Evolutionary conservation across 2,797 vertebrate species (phyloP).

Genomic region (Chaunax sp.): DNA sequence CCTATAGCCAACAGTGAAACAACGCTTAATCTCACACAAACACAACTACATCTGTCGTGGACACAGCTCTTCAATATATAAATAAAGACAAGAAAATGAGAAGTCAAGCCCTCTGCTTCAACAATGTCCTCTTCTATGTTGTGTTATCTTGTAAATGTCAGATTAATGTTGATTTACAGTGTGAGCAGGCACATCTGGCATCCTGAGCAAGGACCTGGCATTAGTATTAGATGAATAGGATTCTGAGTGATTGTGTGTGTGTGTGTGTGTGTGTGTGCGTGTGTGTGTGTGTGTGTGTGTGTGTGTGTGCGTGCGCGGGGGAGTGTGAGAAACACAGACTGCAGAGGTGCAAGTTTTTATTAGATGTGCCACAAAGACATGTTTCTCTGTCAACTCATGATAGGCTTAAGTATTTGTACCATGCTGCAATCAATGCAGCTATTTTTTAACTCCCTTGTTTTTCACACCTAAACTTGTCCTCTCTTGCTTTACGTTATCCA

Average conservation of each 20-base stretch:
- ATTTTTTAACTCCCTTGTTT: conserved; percentile 21
- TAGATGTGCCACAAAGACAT: conserved; percentile 28
- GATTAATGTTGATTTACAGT: conserved; percentile 58
- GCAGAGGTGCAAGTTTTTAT: conserved; percentile 35
- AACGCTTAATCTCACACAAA: conserved; percentile 8
- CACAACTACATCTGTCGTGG: conserved; percentile 6
- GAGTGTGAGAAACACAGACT: conserved; percentile 7
- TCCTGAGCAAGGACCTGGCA: conserved; percentile 35
- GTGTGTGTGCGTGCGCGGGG: neutral
- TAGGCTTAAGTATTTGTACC: conserved; percentile 60
- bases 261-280: conserved; percentile 10
- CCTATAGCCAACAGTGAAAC: conserved; percentile 2
- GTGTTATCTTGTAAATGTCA: conserved; percentile 50
- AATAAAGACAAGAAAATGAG: conserved; percentile 35
- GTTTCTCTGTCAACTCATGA: conserved; percentile 50
- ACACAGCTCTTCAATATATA: conserved; percentile 23
- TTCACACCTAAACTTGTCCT: neutral
- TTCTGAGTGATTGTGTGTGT: conserved; percentile 16
- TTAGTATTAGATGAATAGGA: conserved; percentile 50
- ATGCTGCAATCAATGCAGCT: conserved; percentile 43
- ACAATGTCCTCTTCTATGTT: conserved; percentile 24
- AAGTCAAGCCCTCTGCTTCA: conserved; percentile 40
- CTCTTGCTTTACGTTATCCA: conserved; percentile 2
- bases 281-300: conserved; percentile 1
- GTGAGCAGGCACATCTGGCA: conserved; percentile 19